Conservation (phyloP, 2,888 invertebrate species). For the Ormyrus pomaceus region DNA sequence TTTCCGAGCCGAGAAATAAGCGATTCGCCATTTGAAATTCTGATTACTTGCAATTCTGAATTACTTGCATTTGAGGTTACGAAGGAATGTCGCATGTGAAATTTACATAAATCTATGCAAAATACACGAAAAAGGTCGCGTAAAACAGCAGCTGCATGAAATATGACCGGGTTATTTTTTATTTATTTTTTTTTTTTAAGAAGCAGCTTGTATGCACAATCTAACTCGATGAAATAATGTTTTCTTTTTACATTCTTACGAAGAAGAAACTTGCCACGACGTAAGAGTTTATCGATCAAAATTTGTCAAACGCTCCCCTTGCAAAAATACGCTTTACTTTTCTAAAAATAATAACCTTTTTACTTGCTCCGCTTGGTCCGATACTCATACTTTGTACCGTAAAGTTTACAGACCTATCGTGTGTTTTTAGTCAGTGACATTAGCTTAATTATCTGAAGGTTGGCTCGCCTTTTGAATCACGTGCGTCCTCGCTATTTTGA, state of each 20-base stretch:
- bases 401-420: no score
- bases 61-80: slow-evolving; percentile 11
- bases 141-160: slow-evolving; percentile 13
- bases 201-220: neutral
- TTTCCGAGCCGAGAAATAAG: slow-evolving; percentile 22
- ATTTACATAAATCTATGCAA: slow-evolving; percentile 46
- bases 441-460: no score
- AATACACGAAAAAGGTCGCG: slow-evolving; percentile 28
- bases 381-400: no score
- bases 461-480: neutral
- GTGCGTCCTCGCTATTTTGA: neutral
- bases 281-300: no score
- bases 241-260: neutral
- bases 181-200: neutral
- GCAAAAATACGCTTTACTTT: no score
- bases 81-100: slow-evolving; percentile 11
- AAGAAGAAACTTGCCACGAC: no score
- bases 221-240: slow-evolving; percentile 12
- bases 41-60: slow-evolving; percentile 25
- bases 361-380: no score
- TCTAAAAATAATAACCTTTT: no score
- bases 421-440: no score
- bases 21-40: slow-evolving; percentile 36
- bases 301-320: no score
- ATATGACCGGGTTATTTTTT: neutral